Evolutionary conservation across 2,113 vertebrate species (phyloP), one percentile per base, ranked within the genome.

Genomic region (Engystomops pustulosus): DNA sequence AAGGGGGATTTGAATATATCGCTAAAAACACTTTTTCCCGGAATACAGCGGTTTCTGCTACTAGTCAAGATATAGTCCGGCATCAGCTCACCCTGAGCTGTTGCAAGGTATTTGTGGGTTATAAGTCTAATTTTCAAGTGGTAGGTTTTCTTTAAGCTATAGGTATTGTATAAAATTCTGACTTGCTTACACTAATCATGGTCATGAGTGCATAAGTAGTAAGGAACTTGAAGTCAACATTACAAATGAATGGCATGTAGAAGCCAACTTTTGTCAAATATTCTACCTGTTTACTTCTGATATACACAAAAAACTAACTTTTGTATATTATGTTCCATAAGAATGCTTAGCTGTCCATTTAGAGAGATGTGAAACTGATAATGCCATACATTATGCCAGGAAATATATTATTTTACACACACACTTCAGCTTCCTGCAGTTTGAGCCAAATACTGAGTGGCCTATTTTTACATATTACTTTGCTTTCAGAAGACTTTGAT

Each of bases 391-490:
- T 75, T 75, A 53, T 78, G 75, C 53, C 34, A 78, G 55, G 75
- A 15, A 34, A 78, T 78, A 78, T 11, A 78, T 41, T 60, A 58
- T 78, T 78, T 55, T 75, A 27, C 11, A 78, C 20, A 76, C 18
- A 78, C 51, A 58, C 10, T 60, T 38, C 53, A 41, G 20, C 7
- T 34, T 58, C 49, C 55, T 78, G n/a, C 10, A 60, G 51, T 23
- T 60, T 78, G 30, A 36, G 30, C 18, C 53, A 78, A 58, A 78
- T 34, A 78, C 32, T 58, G 20, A 78, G 51, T 78, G 32, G 32
- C 53, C 75, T 58, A 78, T 78, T 78, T 78, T 78, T 58, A 78
- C 20, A 55, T 25, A 78, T 78, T 58, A 58, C 75, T 58, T 60
- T 78, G 51, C 51, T 80, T 67, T 47, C 36, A 67, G 9, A 80